These are phyloP conservation scores for Masticophis lateralis DNA, from an alignment of 2,797 vertebrate species.

Conservation along the genomic window DNA sequence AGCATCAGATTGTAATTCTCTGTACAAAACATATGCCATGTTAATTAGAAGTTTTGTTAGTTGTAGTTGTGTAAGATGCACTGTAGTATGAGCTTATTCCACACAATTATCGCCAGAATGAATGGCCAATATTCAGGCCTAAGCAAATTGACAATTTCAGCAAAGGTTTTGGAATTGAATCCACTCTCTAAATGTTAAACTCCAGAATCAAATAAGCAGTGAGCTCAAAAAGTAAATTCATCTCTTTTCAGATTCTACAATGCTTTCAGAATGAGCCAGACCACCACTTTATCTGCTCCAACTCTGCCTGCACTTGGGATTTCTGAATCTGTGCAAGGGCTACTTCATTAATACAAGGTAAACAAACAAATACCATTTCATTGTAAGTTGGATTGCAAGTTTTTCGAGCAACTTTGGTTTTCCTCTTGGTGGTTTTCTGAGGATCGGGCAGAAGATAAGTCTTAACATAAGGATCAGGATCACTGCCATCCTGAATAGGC, in stretches of 20 bases:
- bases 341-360: background rate
- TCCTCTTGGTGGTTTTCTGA: conserved; percentile 94
- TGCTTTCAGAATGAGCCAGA: background rate
- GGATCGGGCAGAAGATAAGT: conserved; percentile 94
- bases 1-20: background rate
- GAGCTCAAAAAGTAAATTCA: background rate
- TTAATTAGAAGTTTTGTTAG: background rate
- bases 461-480: conserved; percentile 96
- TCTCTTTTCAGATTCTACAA: background rate
- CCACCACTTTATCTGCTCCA: background rate
- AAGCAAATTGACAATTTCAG: background rate
- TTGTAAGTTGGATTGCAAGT: conserved; percentile 98
- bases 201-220: background rate
- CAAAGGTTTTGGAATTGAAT: background rate
- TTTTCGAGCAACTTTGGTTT: conserved; percentile 93
- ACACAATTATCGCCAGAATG: background rate
- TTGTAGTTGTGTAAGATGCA: background rate
- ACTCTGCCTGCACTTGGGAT: background rate
- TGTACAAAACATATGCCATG: background rate
- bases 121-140: background rate
- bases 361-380: conserved; percentile 83
- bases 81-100: background rate
- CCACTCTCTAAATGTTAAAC: background rate
- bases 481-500: conserved; percentile 87
- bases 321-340: background rate